Evolutionary conservation across 2,113 vertebrate species (phyloP).

Genomic region (Xenopus tropicalis): DNA sequence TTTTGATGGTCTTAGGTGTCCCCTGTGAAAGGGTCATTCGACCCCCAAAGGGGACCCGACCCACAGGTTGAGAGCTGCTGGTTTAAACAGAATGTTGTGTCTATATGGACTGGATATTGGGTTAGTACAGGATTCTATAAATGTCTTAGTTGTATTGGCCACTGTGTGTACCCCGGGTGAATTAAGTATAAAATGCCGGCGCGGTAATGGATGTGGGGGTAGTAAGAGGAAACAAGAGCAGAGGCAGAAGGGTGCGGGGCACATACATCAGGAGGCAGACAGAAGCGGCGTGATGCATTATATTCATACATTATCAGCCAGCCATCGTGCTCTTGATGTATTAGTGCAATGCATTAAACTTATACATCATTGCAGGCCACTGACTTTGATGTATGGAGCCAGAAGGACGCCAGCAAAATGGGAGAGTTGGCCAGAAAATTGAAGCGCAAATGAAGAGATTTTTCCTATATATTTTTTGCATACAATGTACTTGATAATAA

Average conservation of each 20-base stretch:
- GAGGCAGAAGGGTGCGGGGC: background rate
- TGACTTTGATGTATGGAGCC: constrained; percentile 44
- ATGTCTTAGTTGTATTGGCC: background rate
- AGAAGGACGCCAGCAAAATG: constrained; percentile 36
- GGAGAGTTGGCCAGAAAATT: constrained; percentile 14
- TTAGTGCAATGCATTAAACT: constrained; percentile 52
- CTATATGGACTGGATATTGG: background rate
- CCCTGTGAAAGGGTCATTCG: too few relatives aligned
- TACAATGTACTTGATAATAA: background rate
- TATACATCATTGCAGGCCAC: constrained; percentile 41
- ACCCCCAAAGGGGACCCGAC: too few relatives aligned
- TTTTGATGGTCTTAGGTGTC: too few relatives aligned
- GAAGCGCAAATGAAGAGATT: constrained; percentile 21
- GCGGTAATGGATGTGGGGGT: background rate
- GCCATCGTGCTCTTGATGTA: constrained; percentile 49
- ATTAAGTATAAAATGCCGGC: background rate
- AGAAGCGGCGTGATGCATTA: constrained; percentile 46
- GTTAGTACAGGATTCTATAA: background rate
- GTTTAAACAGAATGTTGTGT: too few relatives aligned
- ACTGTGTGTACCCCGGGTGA: background rate
- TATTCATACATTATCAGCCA: constrained; percentile 42
- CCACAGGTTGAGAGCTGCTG: too few relatives aligned
- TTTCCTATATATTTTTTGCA: constrained; percentile 7
- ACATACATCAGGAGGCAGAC: constrained; percentile 45
- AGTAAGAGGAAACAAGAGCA: background rate